Evolutionary conservation across 2,113 vertebrate species (phyloP).

Genomic region (Anhinga rufa): DNA sequence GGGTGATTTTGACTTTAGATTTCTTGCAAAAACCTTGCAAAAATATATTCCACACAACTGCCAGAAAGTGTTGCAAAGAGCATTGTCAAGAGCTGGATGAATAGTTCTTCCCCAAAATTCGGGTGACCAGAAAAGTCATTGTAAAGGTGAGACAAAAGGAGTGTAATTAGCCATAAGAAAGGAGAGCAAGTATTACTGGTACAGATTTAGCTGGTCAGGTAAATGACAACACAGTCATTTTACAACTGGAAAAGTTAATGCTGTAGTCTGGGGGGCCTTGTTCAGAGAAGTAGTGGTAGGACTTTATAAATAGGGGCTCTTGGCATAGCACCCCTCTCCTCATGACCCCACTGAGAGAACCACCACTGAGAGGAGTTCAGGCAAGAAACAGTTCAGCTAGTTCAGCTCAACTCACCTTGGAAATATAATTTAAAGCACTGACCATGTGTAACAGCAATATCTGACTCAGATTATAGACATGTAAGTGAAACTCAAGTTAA

Average conservation of each 20-base stretch:
- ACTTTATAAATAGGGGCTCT: not conserved
- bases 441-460: not conserved
- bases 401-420: not conserved
- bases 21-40: not conserved
- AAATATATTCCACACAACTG: not conserved
- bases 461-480: not conserved
- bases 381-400: not conserved
- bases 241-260: not conserved
- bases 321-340: accelerated
- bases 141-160: not conserved
- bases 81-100: not conserved
- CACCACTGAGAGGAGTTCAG: not conserved
- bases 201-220: not conserved
- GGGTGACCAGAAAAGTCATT: not conserved
- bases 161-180: not conserved
- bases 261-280: not conserved
- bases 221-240: not conserved
- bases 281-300: not conserved
- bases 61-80: not conserved
- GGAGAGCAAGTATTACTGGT: not conserved
- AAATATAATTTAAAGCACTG: not conserved
- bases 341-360: not conserved
- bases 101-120: not conserved
- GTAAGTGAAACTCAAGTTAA: not conserved
- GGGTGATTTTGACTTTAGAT: not conserved